Evolutionary conservation across 1,140 invertebrate genomes (phyloP), one percentile per base, ranked within the genome.

Genomic region (Drosophila willistoni): DNA sequence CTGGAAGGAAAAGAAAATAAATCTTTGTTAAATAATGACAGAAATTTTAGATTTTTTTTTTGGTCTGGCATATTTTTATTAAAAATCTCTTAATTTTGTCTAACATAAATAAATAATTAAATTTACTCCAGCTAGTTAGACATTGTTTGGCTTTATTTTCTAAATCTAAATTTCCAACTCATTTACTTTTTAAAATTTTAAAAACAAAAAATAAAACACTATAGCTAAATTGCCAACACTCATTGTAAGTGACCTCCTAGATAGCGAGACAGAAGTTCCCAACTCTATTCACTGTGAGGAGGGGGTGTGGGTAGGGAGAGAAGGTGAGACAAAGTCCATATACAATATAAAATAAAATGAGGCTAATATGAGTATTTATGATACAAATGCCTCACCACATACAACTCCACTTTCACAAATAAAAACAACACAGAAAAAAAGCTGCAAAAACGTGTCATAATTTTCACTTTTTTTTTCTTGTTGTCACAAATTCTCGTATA

Each of bases 331-430:
- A 47, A 47, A 47, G 14, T 55, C 19, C 34, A 36, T 39, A 68
- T 55, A 60, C 17, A 51, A 51, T 22, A 33, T 29, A 61, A 63
- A 47, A 67, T 66, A 68, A 89, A 87, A 80, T 82, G 80, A 89
- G 84, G 84, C 84, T 87, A 87, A 89, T 87, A 89, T 77, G 80
- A 73, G 84, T 87, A 87, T 89, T 87, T 87, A 87, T 89, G 77
- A 73, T 51, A 77, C 44, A 63, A 57, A 44, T 55, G 51, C 55
- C 57, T 71, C 74, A 72, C 14, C 36, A 68, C 78, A 68, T 62
- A 68, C 39, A 59, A 51, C 44, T 51, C 55, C 56, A 72, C 74
- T 78, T 78, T 77, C 75, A 72, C 75, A 71, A 51, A 51, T 10
- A 51, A 51, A 51, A 51, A 22, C 17, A 51, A 22, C 17, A 42